phyloP scores from a whole-genome alignment of 2,113 vertebrate species.

The Podarcis raffonei region DNA sequence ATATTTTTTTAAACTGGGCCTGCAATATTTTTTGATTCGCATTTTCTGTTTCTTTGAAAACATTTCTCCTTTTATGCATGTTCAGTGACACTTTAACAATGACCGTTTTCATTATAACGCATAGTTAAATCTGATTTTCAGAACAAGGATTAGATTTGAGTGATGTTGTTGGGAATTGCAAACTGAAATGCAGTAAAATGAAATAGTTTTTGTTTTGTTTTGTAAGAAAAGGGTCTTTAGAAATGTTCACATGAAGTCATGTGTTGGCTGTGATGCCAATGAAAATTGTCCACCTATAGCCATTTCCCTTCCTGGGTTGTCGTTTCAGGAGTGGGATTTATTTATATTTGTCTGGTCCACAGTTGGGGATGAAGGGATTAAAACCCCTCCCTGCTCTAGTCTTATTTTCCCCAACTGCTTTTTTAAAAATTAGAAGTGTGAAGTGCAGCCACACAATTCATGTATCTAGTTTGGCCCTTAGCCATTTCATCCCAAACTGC shows the following conservation, averaged over 20 bases:
- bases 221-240: neutral
- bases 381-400: neutral
- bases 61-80: neutral
- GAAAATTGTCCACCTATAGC: neutral
- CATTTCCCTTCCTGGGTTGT: too few species aligned
- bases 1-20: neutral
- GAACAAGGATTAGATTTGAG: neutral
- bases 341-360: too few species aligned
- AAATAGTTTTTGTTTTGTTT: too few species aligned
- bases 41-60: slow-evolving; percentile 12
- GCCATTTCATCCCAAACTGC: neutral
- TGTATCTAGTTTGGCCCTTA: neutral
- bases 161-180: neutral
- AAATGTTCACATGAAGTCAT: neutral
- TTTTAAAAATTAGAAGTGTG: neutral
- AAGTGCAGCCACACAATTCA: neutral
- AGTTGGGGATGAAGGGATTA: neutral
- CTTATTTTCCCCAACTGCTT: neutral
- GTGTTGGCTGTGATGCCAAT: neutral
- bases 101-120: neutral
- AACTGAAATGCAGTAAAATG: neutral
- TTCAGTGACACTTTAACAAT: neutral
- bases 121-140: neutral
- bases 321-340: too few species aligned
- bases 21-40: neutral